Evolutionary conservation across 2,113 vertebrate species (phyloP).

Genomic region (Anhinga anhinga): DNA sequence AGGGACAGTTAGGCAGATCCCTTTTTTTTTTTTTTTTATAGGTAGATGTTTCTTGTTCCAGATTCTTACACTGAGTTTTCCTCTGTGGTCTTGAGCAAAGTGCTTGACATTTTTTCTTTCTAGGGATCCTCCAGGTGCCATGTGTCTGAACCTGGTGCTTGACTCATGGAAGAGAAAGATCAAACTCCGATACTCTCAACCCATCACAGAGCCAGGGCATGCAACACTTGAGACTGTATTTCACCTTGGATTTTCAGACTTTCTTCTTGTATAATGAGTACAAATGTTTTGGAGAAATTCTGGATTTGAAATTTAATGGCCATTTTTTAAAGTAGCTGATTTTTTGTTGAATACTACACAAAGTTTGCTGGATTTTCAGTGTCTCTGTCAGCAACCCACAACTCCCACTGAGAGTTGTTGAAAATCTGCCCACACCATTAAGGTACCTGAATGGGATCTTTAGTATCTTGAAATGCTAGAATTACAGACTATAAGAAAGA

Average conservation of each 20-base stretch:
- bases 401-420: neutral
- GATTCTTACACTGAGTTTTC: neutral
- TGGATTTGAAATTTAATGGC: neutral
- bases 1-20: neutral
- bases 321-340: neutral
- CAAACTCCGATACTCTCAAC: neutral
- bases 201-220: neutral
- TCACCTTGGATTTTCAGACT: neutral
- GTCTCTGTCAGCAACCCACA: neutral
- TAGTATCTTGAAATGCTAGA: slow-evolving; percentile 10
- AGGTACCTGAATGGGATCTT: neutral
- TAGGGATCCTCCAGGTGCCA: neutral
- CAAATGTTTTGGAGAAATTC: neutral
- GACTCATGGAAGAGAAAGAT: neutral
- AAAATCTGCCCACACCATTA: slow-evolving; percentile 20
- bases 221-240: neutral
- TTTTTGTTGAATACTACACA: neutral
- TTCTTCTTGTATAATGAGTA: neutral
- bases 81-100: neutral
- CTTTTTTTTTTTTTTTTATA: neutral
- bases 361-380: neutral
- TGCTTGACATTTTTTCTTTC: neutral
- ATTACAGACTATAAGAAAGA: slow-evolving; percentile 9
- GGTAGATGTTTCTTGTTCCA: neutral
- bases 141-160: neutral